A percentile compares a stretch with the other conserved stretches of the same genome.
Evolutionary conservation across 2,113 vertebrate species (phyloP).

Genomic region (Aspiorhynchus laticeps): DNA sequence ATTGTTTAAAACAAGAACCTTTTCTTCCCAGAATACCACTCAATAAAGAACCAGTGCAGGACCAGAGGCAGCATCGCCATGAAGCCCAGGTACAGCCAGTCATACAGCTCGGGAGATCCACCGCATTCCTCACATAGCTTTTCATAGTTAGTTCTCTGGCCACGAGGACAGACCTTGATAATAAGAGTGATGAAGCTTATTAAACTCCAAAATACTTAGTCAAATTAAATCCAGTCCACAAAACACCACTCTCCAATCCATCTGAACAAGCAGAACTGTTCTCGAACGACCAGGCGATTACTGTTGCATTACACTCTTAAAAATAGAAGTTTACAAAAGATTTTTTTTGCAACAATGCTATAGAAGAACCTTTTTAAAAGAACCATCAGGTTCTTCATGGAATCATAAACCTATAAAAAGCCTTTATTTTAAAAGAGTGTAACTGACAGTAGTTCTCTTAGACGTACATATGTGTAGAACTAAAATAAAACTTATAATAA

Average conservation of each 20-base stretch:
- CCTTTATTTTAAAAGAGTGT: no score
- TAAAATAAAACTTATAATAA: background rate
- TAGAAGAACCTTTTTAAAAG: no score
- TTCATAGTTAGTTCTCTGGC: conserved; percentile 82
- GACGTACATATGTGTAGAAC: no score
- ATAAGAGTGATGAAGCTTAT: background rate
- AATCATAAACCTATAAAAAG: no score
- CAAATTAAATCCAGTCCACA: background rate
- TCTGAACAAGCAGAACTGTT: no score
- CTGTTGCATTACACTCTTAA: background rate
- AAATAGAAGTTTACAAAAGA: no score
- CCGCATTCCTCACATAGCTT: conserved; percentile 88
- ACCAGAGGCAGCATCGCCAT: conserved; percentile 97
- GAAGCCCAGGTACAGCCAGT: conserved; percentile 97
- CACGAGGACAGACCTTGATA: conserved; percentile 89
- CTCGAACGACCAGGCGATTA: background rate
- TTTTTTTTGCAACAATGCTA: no score
- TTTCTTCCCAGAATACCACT: conserved; percentile 98
- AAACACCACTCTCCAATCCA: background rate
- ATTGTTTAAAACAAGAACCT: conserved; percentile 74
- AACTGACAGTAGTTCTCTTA: no score
- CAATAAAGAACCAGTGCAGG: conserved; percentile 98
- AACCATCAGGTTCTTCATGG: no score
- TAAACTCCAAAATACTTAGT: background rate
- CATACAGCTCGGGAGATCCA: conserved; percentile 88